These are phyloP conservation scores for Empis stercorea DNA, from an alignment of 2,888 invertebrate genomes.

Conservation along the genomic window DNA sequence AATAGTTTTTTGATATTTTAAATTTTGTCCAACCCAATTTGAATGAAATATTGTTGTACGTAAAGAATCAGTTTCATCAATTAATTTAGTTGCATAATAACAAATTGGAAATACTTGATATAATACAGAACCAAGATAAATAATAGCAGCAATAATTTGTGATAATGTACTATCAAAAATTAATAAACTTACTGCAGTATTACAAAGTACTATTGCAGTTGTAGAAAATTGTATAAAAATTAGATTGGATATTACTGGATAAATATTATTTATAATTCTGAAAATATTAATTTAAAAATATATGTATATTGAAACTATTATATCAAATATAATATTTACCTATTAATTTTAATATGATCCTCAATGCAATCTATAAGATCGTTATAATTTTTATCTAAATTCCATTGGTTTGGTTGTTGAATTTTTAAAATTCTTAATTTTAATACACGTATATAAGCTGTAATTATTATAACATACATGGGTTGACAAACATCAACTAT, in stretches of 20 bases:
- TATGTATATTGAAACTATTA: no score
- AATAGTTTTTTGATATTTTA: not conserved
- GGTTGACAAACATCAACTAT: not conserved
- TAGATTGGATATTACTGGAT: conserved; percentile 16
- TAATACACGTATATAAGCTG: not conserved
- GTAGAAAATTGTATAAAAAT: conserved; percentile 18
- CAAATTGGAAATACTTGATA: conserved; percentile 18
- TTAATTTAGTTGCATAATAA: conserved; percentile 16
- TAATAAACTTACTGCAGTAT: conserved; percentile 18
- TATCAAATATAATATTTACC: no score
- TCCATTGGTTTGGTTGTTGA: not conserved
- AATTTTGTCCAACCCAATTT: not conserved
- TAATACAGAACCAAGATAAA: conserved; percentile 14
- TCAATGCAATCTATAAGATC: no score
- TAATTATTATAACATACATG: not conserved
- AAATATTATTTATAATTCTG: conserved; percentile 4
- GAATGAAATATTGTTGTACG: not conserved
- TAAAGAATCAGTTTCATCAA: conserved; percentile 15
- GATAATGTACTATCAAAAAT: conserved; percentile 15
- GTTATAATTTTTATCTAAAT: no score
- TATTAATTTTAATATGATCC: no score
- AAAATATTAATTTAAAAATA: no score
- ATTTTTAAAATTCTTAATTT: not conserved
- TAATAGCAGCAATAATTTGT: conserved; percentile 11
- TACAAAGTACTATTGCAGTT: conserved; percentile 15